Percentiles rank a stretch among this genome's conserved stretches.
Evolutionary conservation across 92 coral and sea anemone genomes (phyloP).

Genomic region (Umimayanthus kanabou): DNA sequence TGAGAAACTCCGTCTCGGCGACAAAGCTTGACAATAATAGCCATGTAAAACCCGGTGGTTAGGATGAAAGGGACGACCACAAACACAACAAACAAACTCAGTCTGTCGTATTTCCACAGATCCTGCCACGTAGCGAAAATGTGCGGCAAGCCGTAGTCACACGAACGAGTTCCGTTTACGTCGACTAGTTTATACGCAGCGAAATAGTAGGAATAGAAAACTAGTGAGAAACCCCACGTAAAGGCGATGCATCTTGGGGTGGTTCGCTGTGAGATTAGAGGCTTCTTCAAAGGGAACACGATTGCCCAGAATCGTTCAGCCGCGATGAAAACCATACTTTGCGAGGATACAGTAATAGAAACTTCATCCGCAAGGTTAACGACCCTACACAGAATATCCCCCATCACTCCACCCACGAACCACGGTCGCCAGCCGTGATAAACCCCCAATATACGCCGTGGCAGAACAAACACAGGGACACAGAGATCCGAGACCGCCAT

Average conservation of each 20-base stretch:
- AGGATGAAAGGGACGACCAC: background rate
- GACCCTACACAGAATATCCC: background rate
- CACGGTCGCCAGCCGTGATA: conserved; percentile 5
- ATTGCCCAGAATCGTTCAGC: background rate
- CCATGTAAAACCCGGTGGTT: background rate
- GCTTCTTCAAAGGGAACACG: background rate
- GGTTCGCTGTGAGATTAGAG: background rate
- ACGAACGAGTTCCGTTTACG: background rate
- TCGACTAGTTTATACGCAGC: background rate
- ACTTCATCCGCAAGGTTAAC: background rate
- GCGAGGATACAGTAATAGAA: background rate
- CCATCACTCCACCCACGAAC: background rate
- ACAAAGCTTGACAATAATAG: background rate
- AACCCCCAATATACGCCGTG: background rate
- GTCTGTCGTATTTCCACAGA: conserved; percentile 7
- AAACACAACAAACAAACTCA: background rate
- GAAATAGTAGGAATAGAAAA: background rate
- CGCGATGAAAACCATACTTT: conserved; percentile 14
- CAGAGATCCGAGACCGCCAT: conserved; percentile 7
- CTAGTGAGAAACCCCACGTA: background rate
- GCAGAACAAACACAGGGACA: background rate
- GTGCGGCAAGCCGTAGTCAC: background rate
- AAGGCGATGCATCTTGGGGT: background rate
- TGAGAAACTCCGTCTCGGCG: background rate
- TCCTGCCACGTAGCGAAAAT: background rate